Percentiles rank a stretch among this genome's conserved stretches.
Evolutionary conservation across 2,797 vertebrate species (phyloP).

Genomic region (Rhyacichthys aspro): DNA sequence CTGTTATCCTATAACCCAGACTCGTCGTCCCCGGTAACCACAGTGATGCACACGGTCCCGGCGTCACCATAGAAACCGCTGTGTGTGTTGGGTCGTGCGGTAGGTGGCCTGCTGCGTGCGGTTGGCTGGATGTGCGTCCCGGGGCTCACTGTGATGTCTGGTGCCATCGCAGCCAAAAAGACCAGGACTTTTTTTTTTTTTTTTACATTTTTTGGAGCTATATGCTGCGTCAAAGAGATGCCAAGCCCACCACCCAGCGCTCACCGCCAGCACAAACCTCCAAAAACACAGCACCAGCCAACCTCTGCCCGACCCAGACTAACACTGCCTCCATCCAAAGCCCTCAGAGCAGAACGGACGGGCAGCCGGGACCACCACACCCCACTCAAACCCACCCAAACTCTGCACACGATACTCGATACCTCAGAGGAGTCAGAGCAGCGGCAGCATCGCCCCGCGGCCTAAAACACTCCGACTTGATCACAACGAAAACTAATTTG

Average conservation of each 20-base stretch:
- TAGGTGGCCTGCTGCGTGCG: slow-evolving; percentile 61
- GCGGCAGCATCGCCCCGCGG: slow-evolving; percentile 41
- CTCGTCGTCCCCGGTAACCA: slow-evolving; percentile 59
- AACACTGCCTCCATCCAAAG: slow-evolving; percentile 62
- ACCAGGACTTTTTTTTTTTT: slow-evolving; percentile 24
- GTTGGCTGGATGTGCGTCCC: slow-evolving; percentile 46
- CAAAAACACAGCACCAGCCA: slow-evolving; percentile 71
- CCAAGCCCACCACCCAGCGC: neutral
- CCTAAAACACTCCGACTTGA: slow-evolving; percentile 41
- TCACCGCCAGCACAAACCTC: slow-evolving; percentile 56
- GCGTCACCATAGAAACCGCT: slow-evolving; percentile 64
- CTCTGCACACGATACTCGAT: slow-evolving; percentile 62
- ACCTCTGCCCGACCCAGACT: slow-evolving; percentile 64
- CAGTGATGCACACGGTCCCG: slow-evolving; percentile 59
- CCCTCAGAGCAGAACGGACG: slow-evolving; percentile 52
- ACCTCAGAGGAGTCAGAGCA: slow-evolving; percentile 25
- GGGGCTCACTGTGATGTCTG: slow-evolving; percentile 70
- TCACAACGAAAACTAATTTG: slow-evolving; percentile 36
- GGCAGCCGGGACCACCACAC: slow-evolving; percentile 60
- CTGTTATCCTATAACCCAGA: slow-evolving; percentile 44
- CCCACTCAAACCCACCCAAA: slow-evolving; percentile 47
- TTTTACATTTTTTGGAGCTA: slow-evolving; percentile 29
- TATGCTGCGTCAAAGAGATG: slow-evolving; percentile 33
- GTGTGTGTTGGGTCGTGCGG: slow-evolving; percentile 41
- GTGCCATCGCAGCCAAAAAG: slow-evolving; percentile 64